Conservation (phyloP, 2,797 vertebrate genomes). For the Gouania willdenowi region DNA sequence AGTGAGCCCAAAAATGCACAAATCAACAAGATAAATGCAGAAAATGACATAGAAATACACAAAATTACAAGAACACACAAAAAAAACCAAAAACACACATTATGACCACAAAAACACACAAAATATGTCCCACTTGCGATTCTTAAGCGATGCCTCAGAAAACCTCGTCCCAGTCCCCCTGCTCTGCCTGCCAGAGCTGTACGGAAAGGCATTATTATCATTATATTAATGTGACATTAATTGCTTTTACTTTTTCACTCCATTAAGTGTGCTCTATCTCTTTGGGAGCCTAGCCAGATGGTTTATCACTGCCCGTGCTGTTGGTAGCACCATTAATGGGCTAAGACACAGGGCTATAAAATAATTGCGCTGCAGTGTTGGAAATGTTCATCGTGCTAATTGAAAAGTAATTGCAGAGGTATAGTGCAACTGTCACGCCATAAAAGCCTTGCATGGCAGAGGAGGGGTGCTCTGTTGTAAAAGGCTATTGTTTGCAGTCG, state of each 20-base stretch:
- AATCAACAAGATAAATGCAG: too few species aligned
- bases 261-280: constrained; percentile 85
- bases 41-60: too few species aligned
- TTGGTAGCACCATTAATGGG: constrained; percentile 80
- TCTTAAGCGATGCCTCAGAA: too few species aligned
- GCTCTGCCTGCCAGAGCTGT: constrained; percentile 63
- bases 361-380: constrained; percentile 78
- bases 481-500: constrained; percentile 67
- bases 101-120: too few species aligned
- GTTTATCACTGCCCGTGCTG: constrained; percentile 81
- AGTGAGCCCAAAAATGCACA: too few species aligned
- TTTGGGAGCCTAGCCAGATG: constrained; percentile 81
- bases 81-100: too few species aligned
- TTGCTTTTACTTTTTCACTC: constrained; percentile 87
- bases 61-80: too few species aligned
- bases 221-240: constrained; percentile 89
- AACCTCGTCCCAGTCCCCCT: constrained; percentile 45
- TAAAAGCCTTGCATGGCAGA: constrained; percentile 74
- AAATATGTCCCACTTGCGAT: too few species aligned
- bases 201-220: constrained; percentile 81
- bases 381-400: constrained; percentile 82
- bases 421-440: constrained; percentile 77
- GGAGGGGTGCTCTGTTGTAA: constrained; percentile 62
- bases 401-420: constrained; percentile 85
- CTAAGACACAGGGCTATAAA: constrained; percentile 84